Base-by-base conservation (phyloP, 2,113 vertebrate genomes). In the Albula glossodonta region DNA sequence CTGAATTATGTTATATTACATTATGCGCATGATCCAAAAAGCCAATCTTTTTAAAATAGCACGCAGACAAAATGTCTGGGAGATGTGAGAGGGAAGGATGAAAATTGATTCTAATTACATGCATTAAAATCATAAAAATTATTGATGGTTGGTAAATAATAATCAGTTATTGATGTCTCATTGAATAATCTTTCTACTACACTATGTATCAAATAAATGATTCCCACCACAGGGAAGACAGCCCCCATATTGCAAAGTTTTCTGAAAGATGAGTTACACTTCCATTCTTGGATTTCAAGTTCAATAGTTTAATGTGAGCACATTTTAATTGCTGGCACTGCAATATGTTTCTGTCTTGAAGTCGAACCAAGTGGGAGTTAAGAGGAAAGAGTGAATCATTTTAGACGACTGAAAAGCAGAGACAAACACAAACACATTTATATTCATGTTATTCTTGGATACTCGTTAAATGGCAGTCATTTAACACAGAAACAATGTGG, bases 391-490 rank as follows among this genome's bases (percentile, higher is more conserved):
- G 11, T 51, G 63, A 77, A 48, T 52, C 51, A 15, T 48, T 51
- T 87, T 74, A 81, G 56, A 66, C 11, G 25, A 60, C 56, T 48
- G 12, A 19, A 25, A 79, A 81, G 22, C 80, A 41, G n/a, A 82
- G 80, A 25, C 41, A 53, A 56, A 19, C 19, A 78, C 19, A 57
- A 83, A 70, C 52, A 51, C 31, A 82, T 74, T 4, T 5, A 86
- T 85, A 80, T 86, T 66, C 22, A 66, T 81, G 48, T 70, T 83
- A 57, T 51, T 82, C 52, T 81, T 19, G n/a, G 19, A 87, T 70
- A 12, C 5, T 78, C 85, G 70, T 84, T 86, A 51, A 77, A 51
- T 80, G 87, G 70, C 88, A 91, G 80, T 85, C 90, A 86, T 41
- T 84, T 56, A 86, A 82, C 0, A 80, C 4, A 52, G 50, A 53